Evolutionary conservation across 2,113 vertebrate genomes (phyloP), one percentile per base, ranked within the genome.

Genomic region (Dryoscopus gambensis): DNA sequence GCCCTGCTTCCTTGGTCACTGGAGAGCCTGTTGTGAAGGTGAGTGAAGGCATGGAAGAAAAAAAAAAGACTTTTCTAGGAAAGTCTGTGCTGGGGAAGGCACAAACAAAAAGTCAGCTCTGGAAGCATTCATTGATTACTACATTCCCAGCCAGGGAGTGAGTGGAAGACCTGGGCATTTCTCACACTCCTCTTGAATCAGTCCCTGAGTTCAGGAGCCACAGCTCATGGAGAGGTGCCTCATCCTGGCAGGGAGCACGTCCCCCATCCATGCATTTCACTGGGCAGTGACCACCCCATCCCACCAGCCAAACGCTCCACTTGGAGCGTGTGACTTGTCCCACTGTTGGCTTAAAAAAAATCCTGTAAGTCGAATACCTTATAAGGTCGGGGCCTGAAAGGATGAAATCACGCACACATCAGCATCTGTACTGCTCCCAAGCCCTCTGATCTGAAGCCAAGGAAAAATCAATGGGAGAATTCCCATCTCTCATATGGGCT

Each of bases 1-100:
- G 99, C 63, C 98, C 99, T 27, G 98, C 97, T 56, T 97, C 97
- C 27, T 95, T 98, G 64, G 98, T 97, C 89, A 99, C 98, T 9
- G 99, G 99, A 87, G 98, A 99, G 80, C 99, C 99, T 69, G 94
- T 98, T 65, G 98, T 97, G 82, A 98, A 98, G 98, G 99, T 99
- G 92, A 97, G 94, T 56, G 65, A 56, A 84, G 24, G 11, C 37
- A 33, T 27, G 76, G 50, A 4, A 6, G 5, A 13, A 59, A 46
- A 7, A 4, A 55, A 11, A 8, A 28, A 19, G 18, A 17, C 28
- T 22, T 46, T 65, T 70, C 11, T 62, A 55, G 50, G 27, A 44
- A 50, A 76, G 15, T 16, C 39, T 7, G 3, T 31, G 44, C 35
- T 69, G 42, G 17, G n/a, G 15, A 62, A 47, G 9, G 28, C n/a